A percentile compares a stretch with the other conserved stretches of the same genome.
Evolutionary conservation across 2,888 invertebrate species (phyloP).

Genomic region (Strigamia crassipes): DNA sequence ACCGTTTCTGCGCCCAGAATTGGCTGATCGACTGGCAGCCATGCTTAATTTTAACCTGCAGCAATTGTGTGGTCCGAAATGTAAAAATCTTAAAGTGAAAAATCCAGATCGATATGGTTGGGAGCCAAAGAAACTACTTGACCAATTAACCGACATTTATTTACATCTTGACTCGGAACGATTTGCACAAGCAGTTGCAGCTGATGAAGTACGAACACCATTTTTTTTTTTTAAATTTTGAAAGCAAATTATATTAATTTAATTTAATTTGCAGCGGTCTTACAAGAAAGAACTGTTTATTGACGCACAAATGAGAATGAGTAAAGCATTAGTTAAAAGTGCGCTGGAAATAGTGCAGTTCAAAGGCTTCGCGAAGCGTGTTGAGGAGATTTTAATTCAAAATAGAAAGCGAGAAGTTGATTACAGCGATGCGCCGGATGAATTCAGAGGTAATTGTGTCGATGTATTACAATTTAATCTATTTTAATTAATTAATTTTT

Average conservation of each 20-base stretch:
- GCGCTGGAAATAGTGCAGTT: constrained; percentile 84
- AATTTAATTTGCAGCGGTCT: constrained; percentile 71
- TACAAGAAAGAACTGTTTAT: constrained; percentile 91
- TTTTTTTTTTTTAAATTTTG: not conserved
- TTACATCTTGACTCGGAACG: constrained; percentile 90
- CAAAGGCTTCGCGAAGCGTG: constrained; percentile 73
- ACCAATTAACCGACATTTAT: constrained; percentile 94
- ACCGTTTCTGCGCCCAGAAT: constrained; percentile 90
- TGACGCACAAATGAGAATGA: constrained; percentile 82
- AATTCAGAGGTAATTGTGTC: constrained; percentile 71
- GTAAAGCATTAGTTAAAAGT: constrained; percentile 81
- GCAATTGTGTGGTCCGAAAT: constrained; percentile 94
- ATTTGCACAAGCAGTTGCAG: constrained; percentile 89
- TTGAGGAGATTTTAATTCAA: constrained; percentile 70
- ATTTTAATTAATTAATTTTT: not conserved
- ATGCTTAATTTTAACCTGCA: constrained; percentile 98
- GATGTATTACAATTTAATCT: not conserved
- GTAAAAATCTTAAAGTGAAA: constrained; percentile 85
- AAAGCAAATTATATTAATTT: constrained; percentile 3
- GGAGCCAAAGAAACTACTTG: constrained; percentile 90
- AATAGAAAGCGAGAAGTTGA: constrained; percentile 90
- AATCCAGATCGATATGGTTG: constrained; percentile 95
- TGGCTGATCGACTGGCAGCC: constrained; percentile 91
- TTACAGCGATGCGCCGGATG: constrained; percentile 93
- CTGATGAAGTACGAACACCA: constrained; percentile 77